Evolutionary conservation across 2,888 invertebrate species (phyloP).

Genomic region (Amblyjoppa proteus): DNA sequence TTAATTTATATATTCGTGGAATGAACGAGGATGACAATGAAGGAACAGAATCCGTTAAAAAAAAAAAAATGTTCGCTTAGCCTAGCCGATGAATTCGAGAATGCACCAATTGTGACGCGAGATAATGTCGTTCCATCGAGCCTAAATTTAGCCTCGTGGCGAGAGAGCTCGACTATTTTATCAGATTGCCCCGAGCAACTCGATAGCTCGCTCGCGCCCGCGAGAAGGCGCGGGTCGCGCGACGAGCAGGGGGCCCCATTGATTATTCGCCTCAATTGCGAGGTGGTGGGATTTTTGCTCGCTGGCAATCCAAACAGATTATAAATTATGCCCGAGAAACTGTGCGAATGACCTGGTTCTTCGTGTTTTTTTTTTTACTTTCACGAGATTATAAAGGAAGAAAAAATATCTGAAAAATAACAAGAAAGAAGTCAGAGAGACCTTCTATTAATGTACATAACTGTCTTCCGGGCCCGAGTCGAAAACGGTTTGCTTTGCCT

Average conservation of each 20-base stretch:
- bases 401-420: constrained; percentile 4
- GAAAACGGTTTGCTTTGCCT: constrained; percentile 21
- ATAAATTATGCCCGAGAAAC: constrained; percentile 8
- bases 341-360: background rate
- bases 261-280: constrained; percentile 5
- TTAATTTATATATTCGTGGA: background rate
- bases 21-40: background rate
- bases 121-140: constrained; percentile 14
- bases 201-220: constrained; percentile 22
- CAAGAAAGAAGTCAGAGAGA: constrained; percentile 36
- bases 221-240: background rate
- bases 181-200: constrained; percentile 33
- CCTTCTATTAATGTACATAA: constrained; percentile 42
- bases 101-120: constrained; percentile 9
- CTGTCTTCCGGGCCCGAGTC: constrained; percentile 19
- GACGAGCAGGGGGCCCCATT: background rate
- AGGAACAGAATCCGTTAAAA: background rate
- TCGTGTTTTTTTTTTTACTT: constrained; percentile 13
- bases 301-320: constrained; percentile 5
- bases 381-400: background rate
- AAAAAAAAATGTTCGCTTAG: background rate
- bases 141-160: constrained; percentile 27
- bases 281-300: background rate
- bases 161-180: constrained; percentile 27
- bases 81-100: background rate